Base-by-base conservation (phyloP, 2,888 invertebrate species). In the Tipula vernalis region DNA sequence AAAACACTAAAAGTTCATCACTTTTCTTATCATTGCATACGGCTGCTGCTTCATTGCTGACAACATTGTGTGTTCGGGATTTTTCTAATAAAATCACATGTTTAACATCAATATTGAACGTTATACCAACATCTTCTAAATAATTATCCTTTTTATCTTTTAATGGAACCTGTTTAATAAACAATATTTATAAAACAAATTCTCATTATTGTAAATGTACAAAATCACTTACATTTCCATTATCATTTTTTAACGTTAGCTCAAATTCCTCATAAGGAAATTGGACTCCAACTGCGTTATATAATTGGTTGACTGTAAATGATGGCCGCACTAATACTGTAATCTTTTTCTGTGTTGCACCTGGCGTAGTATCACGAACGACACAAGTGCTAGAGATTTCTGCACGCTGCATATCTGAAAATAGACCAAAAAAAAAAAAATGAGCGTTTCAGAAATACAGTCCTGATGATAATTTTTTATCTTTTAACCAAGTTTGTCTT, bases 341-440 rank as follows among this genome's bases (percentile, higher is more conserved):
- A 87, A 91, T 90, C 89, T 90, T 92, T 88, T 90, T 91, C 87
- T 90, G 90, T 87, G 90, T 90, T 41, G 91, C 90, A 86, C 89
- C 89, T 42, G 91, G 91, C 87, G 91, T 90, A 88, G 90, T 91
- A 88, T 92, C 91, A 88, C 89, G 89, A 84, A 91, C 91, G 84
- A 86, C 36, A 57, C 87, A 87, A 15, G 89, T 89, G 88, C 91
- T 91, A 88, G 90, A 90, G 28, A 28, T 71, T 28, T 71, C 71
- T 87, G 90, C 89, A 87, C 88, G 88, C 87, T 89, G 89, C 90
- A 90, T 90, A 88, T 89, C 89, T 88, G 87, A 87, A 87, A 87
- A 86, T 47, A 83, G 28, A 2, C 2, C 13, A 51, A 71, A 18
- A 15, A 15, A 5, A 2, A 44, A 39, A 4, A 39, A 39, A 39